Conservation (phyloP, 2,113 vertebrate genomes). For the Amia ocellicauda region DNA sequence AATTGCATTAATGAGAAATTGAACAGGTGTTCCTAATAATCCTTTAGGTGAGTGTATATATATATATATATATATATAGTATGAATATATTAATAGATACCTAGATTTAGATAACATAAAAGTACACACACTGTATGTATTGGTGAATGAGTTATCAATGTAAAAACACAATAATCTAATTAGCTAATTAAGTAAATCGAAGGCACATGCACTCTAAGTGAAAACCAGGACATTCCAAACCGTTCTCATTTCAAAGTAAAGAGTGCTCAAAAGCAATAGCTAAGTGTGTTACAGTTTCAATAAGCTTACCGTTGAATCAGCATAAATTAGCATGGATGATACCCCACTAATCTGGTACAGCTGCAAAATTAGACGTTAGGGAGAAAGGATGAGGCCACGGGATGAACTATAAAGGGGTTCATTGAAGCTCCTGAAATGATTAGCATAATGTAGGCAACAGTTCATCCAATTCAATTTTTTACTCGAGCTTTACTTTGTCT, state of each 20-base stretch:
- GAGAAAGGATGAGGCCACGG: conserved; percentile 52
- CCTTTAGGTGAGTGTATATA: no score
- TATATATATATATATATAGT: no score
- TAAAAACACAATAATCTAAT: no score
- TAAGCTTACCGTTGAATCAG: conserved; percentile 67
- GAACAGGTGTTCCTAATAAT: no score
- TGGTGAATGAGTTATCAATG: no score
- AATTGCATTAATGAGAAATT: no score
- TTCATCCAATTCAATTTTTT: conserved; percentile 46
- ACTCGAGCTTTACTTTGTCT: not conserved
- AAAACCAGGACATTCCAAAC: no score
- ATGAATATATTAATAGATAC: no score
- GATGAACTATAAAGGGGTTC: conserved; percentile 55
- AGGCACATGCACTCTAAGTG: no score
- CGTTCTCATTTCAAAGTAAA: not conserved
- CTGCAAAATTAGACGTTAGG: conserved; percentile 61
- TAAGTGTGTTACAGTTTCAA: conserved; percentile 42
- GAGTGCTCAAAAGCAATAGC: conserved; percentile 6
- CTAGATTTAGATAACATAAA: no score
- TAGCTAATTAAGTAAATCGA: no score
- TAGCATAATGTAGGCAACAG: conserved; percentile 41
- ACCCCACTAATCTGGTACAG: conserved; percentile 67
- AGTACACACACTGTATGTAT: no score
- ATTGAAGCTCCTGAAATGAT: conserved; percentile 56
- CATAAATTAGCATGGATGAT: conserved; percentile 71